These are phyloP conservation scores for Scaptomyza pallida DNA, from an alignment of 1,140 invertebrate genomes.

Conservation along the genomic window DNA sequence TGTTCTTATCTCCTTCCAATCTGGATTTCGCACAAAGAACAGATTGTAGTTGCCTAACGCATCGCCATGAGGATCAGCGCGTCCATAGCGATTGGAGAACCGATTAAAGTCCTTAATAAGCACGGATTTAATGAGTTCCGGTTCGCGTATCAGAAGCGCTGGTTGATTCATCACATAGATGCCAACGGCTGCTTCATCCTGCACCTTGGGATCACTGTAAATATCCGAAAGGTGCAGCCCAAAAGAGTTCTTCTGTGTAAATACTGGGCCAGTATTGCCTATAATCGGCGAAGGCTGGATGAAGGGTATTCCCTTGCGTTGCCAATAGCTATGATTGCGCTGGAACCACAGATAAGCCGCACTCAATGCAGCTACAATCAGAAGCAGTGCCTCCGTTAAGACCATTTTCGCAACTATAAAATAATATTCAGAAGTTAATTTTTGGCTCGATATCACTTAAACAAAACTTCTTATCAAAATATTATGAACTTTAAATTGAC, in stretches of 20 bases:
- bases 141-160: constrained; percentile 84
- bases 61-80: constrained; percentile 66
- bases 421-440: no score
- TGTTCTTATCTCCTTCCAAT: constrained; percentile 85
- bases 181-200: constrained; percentile 80
- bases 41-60: constrained; percentile 71
- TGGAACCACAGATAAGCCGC: constrained; percentile 65
- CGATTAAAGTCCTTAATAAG: constrained; percentile 85
- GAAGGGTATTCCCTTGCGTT: constrained; percentile 71
- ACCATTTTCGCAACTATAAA: constrained; percentile 45
- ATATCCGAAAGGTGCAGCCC: constrained; percentile 63
- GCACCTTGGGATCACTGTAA: constrained; percentile 58
- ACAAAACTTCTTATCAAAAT: no score
- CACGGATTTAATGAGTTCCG: constrained; percentile 85
- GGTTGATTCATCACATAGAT: constrained; percentile 84
- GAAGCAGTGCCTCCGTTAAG: constrained; percentile 53
- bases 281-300: constrained; percentile 62
- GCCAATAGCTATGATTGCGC: constrained; percentile 71
- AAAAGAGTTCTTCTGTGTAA: constrained; percentile 57
- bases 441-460: no score
- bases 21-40: constrained; percentile 67
- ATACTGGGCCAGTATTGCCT: constrained; percentile 62
- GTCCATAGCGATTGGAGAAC: constrained; percentile 66
- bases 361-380: constrained; percentile 48
- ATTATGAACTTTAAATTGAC: no score